A percentile compares a stretch with the other conserved stretches of the same genome.
phyloP scores from a whole-genome alignment of 2,888 invertebrate species.

The Xestia c-nigrum region DNA sequence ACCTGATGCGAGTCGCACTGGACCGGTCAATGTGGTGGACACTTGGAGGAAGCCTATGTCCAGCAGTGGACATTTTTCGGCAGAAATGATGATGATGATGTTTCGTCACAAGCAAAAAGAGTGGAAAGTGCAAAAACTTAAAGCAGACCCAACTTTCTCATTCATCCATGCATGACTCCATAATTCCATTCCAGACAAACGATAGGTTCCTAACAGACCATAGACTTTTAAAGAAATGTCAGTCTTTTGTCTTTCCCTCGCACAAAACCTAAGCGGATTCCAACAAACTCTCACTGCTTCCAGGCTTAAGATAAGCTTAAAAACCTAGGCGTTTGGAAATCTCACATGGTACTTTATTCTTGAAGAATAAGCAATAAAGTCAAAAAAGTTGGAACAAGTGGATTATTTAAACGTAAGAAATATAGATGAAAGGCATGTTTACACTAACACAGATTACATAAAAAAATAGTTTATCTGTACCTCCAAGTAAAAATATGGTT shows the following conservation, averaged over 20 bases:
- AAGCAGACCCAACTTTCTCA: background rate
- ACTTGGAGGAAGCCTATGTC: too few species aligned
- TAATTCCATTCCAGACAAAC: background rate
- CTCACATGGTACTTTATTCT: background rate
- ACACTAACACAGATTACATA: too few species aligned
- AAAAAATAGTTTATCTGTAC: too few species aligned
- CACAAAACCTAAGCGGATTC: constrained; percentile 48
- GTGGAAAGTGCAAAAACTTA: background rate
- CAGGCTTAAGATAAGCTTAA: constrained; percentile 33
- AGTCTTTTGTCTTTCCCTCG: constrained; percentile 23
- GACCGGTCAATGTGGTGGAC: too few species aligned
- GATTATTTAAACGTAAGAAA: background rate
- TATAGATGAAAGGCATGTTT: background rate
- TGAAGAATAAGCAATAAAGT: background rate
- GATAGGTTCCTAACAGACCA: background rate
- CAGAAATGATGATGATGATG: too few species aligned
- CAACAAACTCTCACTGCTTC: background rate
- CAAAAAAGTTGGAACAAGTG: background rate
- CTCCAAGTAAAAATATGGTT: too few species aligned
- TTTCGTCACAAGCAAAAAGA: background rate
- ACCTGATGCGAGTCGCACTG: too few species aligned
- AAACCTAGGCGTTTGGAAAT: background rate
- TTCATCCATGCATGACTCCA: background rate
- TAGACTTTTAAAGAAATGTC: constrained; percentile 11
- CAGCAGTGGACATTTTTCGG: too few species aligned